Percentiles rank a stretch among this genome's conserved stretches.
Conservation (phyloP, 2,113 vertebrate genomes). For the Colius striatus region DNA sequence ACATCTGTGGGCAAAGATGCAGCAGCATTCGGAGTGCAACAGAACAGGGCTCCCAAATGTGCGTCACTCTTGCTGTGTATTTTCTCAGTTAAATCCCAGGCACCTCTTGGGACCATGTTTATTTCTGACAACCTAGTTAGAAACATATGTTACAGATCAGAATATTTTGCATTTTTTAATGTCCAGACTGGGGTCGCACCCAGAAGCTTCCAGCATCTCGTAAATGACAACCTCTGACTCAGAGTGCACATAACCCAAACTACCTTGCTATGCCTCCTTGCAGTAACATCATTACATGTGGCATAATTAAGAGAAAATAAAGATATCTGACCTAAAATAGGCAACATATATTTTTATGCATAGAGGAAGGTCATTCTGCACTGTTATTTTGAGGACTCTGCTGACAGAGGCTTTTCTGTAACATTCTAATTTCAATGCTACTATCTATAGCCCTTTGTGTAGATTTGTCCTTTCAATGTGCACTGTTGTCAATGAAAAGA, state of each 20-base stretch:
- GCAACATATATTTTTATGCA: background rate
- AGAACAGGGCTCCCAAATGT: background rate
- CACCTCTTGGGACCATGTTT: background rate
- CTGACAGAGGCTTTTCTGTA: conserved; percentile 68
- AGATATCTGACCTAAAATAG: conserved; percentile 29
- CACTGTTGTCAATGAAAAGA: conserved; percentile 41
- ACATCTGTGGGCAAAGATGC: background rate
- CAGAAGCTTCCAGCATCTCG: background rate
- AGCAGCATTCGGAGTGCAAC: background rate
- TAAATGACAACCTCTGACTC: background rate
- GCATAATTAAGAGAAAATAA: background rate
- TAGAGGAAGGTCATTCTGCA: background rate
- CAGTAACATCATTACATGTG: background rate
- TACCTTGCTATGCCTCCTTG: background rate
- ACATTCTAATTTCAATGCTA: conserved; percentile 61
- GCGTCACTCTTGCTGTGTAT: too few relatives aligned
- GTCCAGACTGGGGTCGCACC: background rate
- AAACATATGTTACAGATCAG: background rate
- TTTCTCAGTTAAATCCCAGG: background rate
- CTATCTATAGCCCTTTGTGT: conserved; percentile 69
- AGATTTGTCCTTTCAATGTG: conserved; percentile 61
- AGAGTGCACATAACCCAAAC: background rate
- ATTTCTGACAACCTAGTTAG: background rate
- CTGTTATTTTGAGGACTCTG: conserved; percentile 57
- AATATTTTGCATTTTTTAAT: background rate